Evolutionary conservation across 2,888 invertebrate species (phyloP).

Genomic region (Cyclophora albipunctata): DNA sequence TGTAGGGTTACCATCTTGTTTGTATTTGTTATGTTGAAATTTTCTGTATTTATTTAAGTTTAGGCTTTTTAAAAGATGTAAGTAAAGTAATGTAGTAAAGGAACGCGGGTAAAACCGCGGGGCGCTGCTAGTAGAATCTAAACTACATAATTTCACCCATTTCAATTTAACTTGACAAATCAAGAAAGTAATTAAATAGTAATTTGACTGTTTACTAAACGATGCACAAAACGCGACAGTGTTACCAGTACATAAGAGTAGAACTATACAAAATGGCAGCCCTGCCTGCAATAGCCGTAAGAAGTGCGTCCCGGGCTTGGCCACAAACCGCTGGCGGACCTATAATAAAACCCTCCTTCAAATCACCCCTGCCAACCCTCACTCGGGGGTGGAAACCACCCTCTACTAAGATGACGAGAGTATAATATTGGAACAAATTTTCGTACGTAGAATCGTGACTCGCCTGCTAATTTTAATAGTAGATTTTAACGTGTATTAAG

Average conservation of each 20-base stretch:
- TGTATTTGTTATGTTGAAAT: background rate
- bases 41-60: too few species aligned
- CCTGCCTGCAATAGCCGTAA: conserved; percentile 52
- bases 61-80: too few species aligned
- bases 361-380: conserved; percentile 21
- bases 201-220: background rate
- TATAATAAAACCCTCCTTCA: conserved; percentile 59
- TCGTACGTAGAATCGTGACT: conserved; percentile 47
- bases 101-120: too few species aligned
- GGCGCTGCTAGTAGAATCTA: too few species aligned
- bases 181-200: too few species aligned
- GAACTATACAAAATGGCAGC: conserved; percentile 38
- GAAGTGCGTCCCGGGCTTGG: conserved; percentile 52
- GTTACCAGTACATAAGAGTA: too few species aligned
- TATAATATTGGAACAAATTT: conserved; percentile 64
- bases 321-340: conserved; percentile 50
- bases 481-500: conserved; percentile 3
- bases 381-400: conserved; percentile 24
- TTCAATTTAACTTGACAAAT: too few species aligned
- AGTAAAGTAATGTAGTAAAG: too few species aligned
- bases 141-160: too few species aligned
- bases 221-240: conserved; percentile 1
- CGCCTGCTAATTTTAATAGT: conserved; percentile 52
- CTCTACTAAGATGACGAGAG: conserved; percentile 61
- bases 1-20: conserved; percentile 37